Evolutionary conservation across 2,113 vertebrate species (phyloP).

Genomic region (Seriola quinqueradiata): DNA sequence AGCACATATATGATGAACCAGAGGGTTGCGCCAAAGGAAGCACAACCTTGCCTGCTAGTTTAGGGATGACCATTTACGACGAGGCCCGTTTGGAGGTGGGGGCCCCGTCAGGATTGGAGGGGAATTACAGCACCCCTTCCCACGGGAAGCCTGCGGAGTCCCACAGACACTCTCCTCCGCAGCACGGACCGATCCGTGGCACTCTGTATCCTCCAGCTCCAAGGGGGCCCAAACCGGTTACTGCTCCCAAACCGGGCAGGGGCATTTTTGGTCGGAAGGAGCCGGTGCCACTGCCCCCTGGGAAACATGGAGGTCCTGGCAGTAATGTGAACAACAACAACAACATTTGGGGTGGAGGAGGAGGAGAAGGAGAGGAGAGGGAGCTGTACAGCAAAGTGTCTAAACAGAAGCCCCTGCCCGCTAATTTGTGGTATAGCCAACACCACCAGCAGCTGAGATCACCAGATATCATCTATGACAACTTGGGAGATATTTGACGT

Average conservation of each 20-base stretch:
- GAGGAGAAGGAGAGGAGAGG: background rate
- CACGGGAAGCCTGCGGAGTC: constrained; percentile 75
- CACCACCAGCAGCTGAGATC: constrained; percentile 62
- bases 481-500: constrained; percentile 83
- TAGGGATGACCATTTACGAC: constrained; percentile 81
- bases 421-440: constrained; percentile 63
- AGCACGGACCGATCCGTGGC: constrained; percentile 49
- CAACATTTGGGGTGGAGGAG: constrained; percentile 71
- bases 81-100: constrained; percentile 79
- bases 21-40: constrained; percentile 85
- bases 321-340: constrained; percentile 85
- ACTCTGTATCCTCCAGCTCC: constrained; percentile 46
- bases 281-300: constrained; percentile 59
- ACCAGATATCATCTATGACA: constrained; percentile 86
- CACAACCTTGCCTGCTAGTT: background rate
- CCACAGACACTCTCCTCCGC: constrained; percentile 82
- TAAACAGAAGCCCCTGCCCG: constrained; percentile 71
- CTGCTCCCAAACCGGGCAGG: constrained; percentile 88
- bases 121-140: constrained; percentile 36
- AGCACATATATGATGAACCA: constrained; percentile 96
- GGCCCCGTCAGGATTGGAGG: constrained; percentile 26
- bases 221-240: constrained; percentile 85
- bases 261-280: constrained; percentile 75
- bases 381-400: constrained; percentile 90
- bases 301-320: constrained; percentile 56